A percentile compares a stretch with the other conserved stretches of the same genome.
These are phyloP conservation scores for Palythoa caribaeorum DNA, from an alignment of 92 coral and sea anemone species.

Conservation along the genomic window DNA sequence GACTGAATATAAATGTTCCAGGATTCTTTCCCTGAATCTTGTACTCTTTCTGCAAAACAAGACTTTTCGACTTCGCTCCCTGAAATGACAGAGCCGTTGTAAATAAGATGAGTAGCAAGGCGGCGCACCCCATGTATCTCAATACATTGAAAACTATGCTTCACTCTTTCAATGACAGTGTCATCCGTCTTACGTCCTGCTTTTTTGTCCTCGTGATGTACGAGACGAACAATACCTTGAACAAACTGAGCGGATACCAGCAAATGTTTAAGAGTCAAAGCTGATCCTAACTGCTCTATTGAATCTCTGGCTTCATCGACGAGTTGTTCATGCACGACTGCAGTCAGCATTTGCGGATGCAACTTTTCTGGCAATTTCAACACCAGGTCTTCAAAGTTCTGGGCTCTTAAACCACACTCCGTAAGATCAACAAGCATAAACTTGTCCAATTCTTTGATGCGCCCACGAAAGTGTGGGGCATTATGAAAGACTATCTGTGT, in stretches of 20 bases:
- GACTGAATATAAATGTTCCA: slow-evolving; percentile 72
- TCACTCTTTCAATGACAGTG: slow-evolving; percentile 9
- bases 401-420: slow-evolving; percentile 29
- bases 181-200: slow-evolving; percentile 32
- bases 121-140: slow-evolving; percentile 40
- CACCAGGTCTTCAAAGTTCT: slow-evolving; percentile 57
- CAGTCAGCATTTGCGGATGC: slow-evolving; percentile 68
- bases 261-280: slow-evolving; percentile 30
- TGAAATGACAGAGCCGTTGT: slow-evolving; percentile 37
- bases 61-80: slow-evolving; percentile 62
- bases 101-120: slow-evolving; percentile 55
- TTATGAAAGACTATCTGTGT: slow-evolving; percentile 62
- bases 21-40: slow-evolving; percentile 34
- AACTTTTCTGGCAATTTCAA: slow-evolving; percentile 51
- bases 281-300: slow-evolving; percentile 4
- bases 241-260: slow-evolving; percentile 59
- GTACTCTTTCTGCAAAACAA: slow-evolving; percentile 62
- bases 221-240: slow-evolving; percentile 66
- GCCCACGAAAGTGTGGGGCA: slow-evolving; percentile 70
- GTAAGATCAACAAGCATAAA: slow-evolving; percentile 48
- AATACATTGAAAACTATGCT: slow-evolving; percentile 45
- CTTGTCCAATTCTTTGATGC: slow-evolving; percentile 36
- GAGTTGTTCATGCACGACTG: slow-evolving; percentile 56
- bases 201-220: slow-evolving; percentile 62
- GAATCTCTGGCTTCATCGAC: slow-evolving; percentile 3